Evolutionary conservation across 1,140 invertebrate species (phyloP).

Genomic region (Pachypsylla venusta): DNA sequence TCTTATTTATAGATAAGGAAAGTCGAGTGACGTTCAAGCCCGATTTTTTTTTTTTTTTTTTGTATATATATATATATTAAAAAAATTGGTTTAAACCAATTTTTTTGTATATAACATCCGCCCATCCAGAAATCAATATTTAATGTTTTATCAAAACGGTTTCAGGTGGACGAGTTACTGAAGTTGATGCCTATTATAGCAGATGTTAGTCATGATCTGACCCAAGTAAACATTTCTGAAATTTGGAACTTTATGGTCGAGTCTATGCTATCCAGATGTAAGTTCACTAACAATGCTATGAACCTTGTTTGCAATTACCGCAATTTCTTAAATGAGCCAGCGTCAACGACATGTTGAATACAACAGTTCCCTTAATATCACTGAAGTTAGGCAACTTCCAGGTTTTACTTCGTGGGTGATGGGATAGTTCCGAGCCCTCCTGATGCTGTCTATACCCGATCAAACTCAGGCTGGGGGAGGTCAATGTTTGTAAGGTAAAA

Average conservation of each 20-base stretch:
- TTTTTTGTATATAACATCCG: no score
- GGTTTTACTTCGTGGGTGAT: not conserved
- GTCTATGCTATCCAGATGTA: not conserved
- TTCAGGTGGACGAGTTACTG: not conserved
- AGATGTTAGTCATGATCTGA: not conserved
- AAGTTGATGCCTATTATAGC: not conserved
- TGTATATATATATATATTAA: not conserved
- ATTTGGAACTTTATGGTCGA: not conserved
- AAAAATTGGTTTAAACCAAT: not conserved
- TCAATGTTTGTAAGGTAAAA: no score
- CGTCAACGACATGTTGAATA: not conserved
- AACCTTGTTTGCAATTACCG: no score
- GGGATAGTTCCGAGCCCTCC: not conserved
- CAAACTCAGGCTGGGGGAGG: no score
- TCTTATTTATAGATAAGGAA: no score
- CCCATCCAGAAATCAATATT: no score
- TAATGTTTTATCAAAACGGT: not conserved
- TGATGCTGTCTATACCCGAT: not conserved
- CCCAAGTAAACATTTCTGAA: not conserved
- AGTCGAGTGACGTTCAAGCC: no score
- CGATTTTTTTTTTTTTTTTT: not conserved
- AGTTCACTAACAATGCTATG: no score
- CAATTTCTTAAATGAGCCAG: not conserved
- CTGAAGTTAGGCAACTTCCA: not conserved
- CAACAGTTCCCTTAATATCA: not conserved